phyloP scores from a whole-genome alignment of 2,113 vertebrate genomes.

The Apistogramma diplotaenia region DNA sequence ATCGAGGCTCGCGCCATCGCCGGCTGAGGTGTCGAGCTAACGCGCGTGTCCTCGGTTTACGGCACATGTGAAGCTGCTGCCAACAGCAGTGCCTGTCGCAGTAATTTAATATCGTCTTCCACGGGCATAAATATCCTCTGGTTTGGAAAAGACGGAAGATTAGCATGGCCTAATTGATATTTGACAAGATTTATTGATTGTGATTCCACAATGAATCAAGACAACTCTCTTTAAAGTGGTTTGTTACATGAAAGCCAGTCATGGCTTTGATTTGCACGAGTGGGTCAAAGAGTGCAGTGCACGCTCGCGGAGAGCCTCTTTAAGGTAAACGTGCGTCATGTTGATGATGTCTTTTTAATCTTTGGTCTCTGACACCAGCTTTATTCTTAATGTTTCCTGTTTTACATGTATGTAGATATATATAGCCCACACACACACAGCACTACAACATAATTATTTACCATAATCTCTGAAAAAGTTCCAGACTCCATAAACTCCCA shows the following conservation, averaged over 20 bases:
- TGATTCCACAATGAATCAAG: slow-evolving; percentile 45
- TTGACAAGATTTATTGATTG: slow-evolving; percentile 55
- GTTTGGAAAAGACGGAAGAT: slow-evolving; percentile 46
- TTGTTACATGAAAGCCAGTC: slow-evolving; percentile 17
- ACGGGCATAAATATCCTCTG: slow-evolving; percentile 52
- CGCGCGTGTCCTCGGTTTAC: slow-evolving; percentile 24
- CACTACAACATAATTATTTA: background rate
- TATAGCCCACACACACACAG: background rate
- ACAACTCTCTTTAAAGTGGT: slow-evolving; percentile 28
- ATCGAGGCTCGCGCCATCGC: slow-evolving; percentile 85
- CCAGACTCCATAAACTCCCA: background rate
- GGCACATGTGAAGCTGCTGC: slow-evolving; percentile 8
- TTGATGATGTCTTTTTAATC: background rate
- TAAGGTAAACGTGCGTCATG: background rate
- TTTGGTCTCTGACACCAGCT: background rate
- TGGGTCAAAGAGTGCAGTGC: background rate
- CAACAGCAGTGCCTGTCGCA: slow-evolving; percentile 35
- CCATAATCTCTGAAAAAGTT: background rate
- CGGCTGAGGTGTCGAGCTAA: slow-evolving; percentile 77
- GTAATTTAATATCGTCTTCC: slow-evolving; percentile 60
- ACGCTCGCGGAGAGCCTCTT: background rate
- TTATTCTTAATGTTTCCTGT: background rate
- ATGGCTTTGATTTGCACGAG: slow-evolving; percentile 34
- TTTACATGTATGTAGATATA: background rate
- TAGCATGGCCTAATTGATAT: slow-evolving; percentile 59